Conservation (phyloP, 2,888 invertebrate genomes). For the Plusia festucae region DNA sequence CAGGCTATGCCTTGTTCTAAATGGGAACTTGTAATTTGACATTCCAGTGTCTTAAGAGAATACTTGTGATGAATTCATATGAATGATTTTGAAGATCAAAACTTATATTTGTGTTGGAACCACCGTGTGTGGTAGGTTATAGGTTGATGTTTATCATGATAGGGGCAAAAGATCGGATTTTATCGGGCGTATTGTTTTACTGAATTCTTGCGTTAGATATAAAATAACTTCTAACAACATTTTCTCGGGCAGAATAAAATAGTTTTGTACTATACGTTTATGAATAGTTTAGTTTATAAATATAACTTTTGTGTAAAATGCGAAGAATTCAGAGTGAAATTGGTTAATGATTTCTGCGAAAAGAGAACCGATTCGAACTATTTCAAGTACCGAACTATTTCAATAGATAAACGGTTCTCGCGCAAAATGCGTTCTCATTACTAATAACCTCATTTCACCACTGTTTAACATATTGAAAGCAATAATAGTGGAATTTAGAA, state of each 20-base stretch:
- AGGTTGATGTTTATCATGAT: not conserved
- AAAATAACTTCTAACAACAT: no score
- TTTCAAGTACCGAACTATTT: not conserved
- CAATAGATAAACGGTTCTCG: constrained; percentile 1
- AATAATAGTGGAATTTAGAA: no score
- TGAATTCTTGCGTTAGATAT: no score
- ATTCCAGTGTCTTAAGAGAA: constrained; percentile 11
- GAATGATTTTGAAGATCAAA: constrained; percentile 10
- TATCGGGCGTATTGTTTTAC: not conserved
- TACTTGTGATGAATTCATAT: no score
- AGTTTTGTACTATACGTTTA: no score
- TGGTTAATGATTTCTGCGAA: not conserved
- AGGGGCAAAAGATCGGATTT: constrained; percentile 3
- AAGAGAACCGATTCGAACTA: not conserved
- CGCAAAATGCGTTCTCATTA: not conserved
- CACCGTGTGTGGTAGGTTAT: constrained; percentile 24
- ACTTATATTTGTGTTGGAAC: not conserved
- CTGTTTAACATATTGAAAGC: not conserved
- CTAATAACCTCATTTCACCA: not conserved
- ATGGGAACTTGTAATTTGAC: constrained; percentile 23
- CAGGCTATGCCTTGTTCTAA: constrained; percentile 13
- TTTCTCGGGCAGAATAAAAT: no score
- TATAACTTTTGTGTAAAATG: not conserved
- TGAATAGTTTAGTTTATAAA: not conserved
- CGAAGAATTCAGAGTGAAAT: not conserved